These are phyloP conservation scores for Melanostoma scalare DNA, from an alignment of 2,888 invertebrate genomes.

Conservation along the genomic window DNA sequence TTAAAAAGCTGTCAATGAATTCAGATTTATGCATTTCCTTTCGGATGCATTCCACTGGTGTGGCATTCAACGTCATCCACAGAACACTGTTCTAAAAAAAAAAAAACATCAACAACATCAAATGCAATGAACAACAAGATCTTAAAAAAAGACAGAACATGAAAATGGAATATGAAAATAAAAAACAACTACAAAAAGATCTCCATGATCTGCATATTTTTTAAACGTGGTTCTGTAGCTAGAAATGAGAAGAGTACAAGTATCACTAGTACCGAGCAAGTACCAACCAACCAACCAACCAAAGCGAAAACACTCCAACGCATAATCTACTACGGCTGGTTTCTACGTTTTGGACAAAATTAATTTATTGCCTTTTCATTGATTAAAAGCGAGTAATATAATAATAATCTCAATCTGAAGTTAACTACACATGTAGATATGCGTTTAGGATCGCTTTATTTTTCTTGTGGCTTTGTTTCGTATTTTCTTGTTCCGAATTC, in stretches of 20 bases:
- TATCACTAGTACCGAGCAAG: no score
- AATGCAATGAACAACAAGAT: not conserved
- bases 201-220: conserved; percentile 61
- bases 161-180: conserved; percentile 55
- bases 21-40: conserved; percentile 65
- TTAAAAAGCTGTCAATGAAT: conserved; percentile 68
- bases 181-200: conserved; percentile 4
- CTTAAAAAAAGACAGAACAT: conserved; percentile 28
- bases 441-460: conserved; percentile 18
- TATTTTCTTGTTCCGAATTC: no score
- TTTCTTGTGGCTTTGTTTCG: not conserved
- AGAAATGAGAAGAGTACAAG: conserved; percentile 14
- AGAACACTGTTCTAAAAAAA: conserved; percentile 14
- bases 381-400: conserved; percentile 67
- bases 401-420: conserved; percentile 63
- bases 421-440: conserved; percentile 51
- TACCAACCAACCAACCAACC: no score
- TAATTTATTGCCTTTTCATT: conserved; percentile 68
- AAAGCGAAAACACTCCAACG: not conserved
- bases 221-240: conserved; percentile 24
- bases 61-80: conserved; percentile 41
- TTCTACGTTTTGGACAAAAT: conserved; percentile 46
- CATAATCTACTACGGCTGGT: conserved; percentile 1
- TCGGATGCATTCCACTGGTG: conserved; percentile 44
- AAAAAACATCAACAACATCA: not conserved